Evolutionary conservation across 2,888 invertebrate species (phyloP).

Genomic region (Eugnorisma glareosa): DNA sequence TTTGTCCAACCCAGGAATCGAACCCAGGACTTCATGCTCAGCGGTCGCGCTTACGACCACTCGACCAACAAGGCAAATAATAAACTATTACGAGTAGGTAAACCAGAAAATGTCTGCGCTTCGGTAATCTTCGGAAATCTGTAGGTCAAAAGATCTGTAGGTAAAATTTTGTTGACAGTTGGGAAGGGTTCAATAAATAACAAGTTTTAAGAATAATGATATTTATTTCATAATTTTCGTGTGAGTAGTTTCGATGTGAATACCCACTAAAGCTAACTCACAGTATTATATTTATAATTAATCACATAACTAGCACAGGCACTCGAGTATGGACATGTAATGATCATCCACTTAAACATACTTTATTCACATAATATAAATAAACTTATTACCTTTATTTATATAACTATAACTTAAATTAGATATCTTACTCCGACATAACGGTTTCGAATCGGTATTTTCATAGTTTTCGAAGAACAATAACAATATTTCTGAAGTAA

Average conservation of each 20-base stretch:
- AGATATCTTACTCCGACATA: conserved; percentile 66
- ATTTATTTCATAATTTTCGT: conserved; percentile 77
- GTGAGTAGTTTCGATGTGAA: conserved; percentile 71
- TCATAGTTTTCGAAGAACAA: conserved; percentile 49
- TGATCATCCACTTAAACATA: conserved; percentile 65
- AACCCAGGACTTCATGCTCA: too few species aligned
- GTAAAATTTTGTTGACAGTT: too few species aligned
- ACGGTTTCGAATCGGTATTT: conserved; percentile 60
- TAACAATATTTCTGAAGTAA: conserved; percentile 59
- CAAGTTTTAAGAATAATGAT: conserved; percentile 60
- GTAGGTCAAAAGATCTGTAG: too few species aligned
- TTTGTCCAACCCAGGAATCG: too few species aligned
- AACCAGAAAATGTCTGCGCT: not conserved
- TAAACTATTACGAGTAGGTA: not conserved
- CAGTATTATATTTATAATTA: conserved; percentile 63
- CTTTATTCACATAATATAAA: conserved; percentile 76
- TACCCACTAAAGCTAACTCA: conserved; percentile 68
- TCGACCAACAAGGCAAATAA: too few species aligned
- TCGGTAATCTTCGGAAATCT: not conserved
- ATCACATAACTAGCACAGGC: conserved; percentile 76
- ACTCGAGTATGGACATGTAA: conserved; percentile 75
- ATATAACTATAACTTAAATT: conserved; percentile 67
- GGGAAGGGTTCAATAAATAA: not conserved
- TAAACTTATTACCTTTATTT: conserved; percentile 73
- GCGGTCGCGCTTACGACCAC: too few species aligned